A percentile compares a stretch with the other conserved stretches of the same genome.
These are phyloP conservation scores for Cynodonichthys magdalenae DNA, from an alignment of 2,797 vertebrate species.

Conservation along the genomic window DNA sequence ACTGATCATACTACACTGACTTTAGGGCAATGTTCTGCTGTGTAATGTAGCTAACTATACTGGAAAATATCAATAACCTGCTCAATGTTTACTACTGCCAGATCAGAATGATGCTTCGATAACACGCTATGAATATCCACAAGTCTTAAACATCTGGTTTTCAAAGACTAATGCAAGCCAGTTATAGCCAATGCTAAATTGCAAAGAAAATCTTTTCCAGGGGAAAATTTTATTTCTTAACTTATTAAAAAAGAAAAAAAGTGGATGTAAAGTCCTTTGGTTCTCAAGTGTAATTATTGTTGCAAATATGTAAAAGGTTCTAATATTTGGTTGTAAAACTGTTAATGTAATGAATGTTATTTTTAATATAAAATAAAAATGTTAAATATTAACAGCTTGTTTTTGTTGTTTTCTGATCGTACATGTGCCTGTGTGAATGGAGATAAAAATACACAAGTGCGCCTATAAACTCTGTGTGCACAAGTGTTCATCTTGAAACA, in stretches of 20 bases:
- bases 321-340: conserved; percentile 77
- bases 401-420: background rate
- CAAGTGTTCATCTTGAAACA: conserved; percentile 7
- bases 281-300: conserved; percentile 80
- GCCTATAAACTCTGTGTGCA: background rate
- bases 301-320: conserved; percentile 67
- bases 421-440: background rate
- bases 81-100: conserved; percentile 64
- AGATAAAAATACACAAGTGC: background rate
- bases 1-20: conserved; percentile 63
- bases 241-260: conserved; percentile 76
- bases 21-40: conserved; percentile 54
- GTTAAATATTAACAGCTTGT: conserved; percentile 22
- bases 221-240: conserved; percentile 75
- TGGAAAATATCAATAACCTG: conserved; percentile 60
- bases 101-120: conserved; percentile 61
- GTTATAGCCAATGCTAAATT: conserved; percentile 66
- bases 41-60: conserved; percentile 66
- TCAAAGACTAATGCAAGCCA: conserved; percentile 59
- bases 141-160: conserved; percentile 65
- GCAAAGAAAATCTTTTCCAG: conserved; percentile 48
- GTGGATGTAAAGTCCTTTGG: conserved; percentile 59
- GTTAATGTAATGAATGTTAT: conserved; percentile 82
- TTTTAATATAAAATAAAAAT: conserved; percentile 82
- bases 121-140: conserved; percentile 60